phyloP scores from a whole-genome alignment of 2,888 invertebrate species.

The Lamproptera curius region DNA sequence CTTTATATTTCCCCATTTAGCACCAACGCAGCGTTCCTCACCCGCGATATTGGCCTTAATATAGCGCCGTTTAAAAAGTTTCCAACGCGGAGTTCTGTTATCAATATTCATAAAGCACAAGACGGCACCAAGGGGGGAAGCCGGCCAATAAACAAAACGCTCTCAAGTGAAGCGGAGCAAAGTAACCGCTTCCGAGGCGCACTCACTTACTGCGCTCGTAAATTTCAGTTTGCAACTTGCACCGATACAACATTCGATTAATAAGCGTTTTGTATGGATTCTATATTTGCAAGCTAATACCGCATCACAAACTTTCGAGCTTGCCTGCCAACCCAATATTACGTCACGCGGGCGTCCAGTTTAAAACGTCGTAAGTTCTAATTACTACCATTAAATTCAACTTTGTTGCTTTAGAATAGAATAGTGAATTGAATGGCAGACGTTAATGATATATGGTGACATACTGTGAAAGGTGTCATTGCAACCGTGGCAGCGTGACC shows the following conservation, averaged over 20 bases:
- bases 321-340: constrained; percentile 56
- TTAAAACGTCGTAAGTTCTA: too few species aligned
- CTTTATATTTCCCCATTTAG: constrained; percentile 1
- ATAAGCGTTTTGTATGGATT: constrained; percentile 75
- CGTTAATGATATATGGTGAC: constrained; percentile 24
- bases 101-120: constrained; percentile 72
- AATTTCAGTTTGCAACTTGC: constrained; percentile 76
- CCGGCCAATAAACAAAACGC: constrained; percentile 70
- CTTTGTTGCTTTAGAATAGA: constrained; percentile 6
- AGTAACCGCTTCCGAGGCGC: constrained; percentile 58
- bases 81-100: constrained; percentile 52
- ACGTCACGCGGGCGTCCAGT: constrained; percentile 52
- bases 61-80: constrained; percentile 59
- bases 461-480: constrained; percentile 29
- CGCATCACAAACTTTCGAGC: constrained; percentile 66
- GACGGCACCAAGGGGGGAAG: constrained; percentile 59
- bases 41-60: constrained; percentile 50
- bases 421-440: too few species aligned
- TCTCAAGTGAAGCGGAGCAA: constrained; percentile 43
- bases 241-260: constrained; percentile 71
- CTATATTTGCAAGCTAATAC: constrained; percentile 75
- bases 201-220: constrained; percentile 64
- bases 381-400: too few species aligned
- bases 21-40: constrained; percentile 24
- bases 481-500: constrained; percentile 40